Base-by-base conservation (phyloP, 2,797 vertebrate genomes). In the Phrynocephalus vlangalii region DNA sequence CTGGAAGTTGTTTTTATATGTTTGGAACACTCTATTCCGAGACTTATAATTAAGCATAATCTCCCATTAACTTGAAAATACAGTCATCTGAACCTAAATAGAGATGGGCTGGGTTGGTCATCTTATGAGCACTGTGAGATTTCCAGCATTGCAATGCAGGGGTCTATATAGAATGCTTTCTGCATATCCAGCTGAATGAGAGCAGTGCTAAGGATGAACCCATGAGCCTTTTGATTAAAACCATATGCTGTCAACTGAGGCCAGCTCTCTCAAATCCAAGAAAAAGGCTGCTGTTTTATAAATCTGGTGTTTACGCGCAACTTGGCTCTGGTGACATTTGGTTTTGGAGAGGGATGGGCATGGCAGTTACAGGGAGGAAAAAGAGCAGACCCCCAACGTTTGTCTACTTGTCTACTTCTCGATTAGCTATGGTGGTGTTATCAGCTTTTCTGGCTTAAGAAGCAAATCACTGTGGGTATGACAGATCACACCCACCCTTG, bases 401-500 rank as follows among this genome's bases (percentile, higher is more conserved):
- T 89, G 87, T 83, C 82, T 76, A 82, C 18, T 15, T 70, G 83
- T 87, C 73, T 52, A 79, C 44, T 0, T 1, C 3, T 86, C 30
- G 91, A 87, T 93, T 89, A 90, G 75, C 89, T 87, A 78, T 77
- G 84, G 72, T 86, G 77, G 24, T 33, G 33, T 33, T 28, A 73
- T 10, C 90, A 90, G 89, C 88, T 94, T 90, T 90, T 73, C 90
- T 88, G 67, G 75, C 91, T 94, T 79, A 91, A 18, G 2, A 4
- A 88, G 88, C 93, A 91, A 93, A 91, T 11, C 63, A 68, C 87
- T 79, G 15, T 13, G 0, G 16, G 18, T 22, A 33, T 75, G 85
- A 52, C 89, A 85, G 90, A 87, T 89, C 86, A 52, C 0, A 0
- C 70, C 90, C 0, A 0, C 70, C 8, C 0, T 0, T 28, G 28